Evolutionary conservation across 2,888 invertebrate genomes (phyloP).

Genomic region (Aspidiotus rigidus): DNA sequence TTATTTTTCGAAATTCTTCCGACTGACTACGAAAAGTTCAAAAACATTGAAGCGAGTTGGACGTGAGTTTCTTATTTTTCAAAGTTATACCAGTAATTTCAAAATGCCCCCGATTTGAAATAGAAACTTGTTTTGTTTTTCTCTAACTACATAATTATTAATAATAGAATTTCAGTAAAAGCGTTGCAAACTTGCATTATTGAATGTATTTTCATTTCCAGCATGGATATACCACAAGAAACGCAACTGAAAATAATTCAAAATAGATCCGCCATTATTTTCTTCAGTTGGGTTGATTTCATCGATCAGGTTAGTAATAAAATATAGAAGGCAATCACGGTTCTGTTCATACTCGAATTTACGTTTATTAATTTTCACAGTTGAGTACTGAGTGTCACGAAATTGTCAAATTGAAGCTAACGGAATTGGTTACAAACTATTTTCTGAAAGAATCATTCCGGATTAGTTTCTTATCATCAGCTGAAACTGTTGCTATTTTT

Average conservation of each 20-base stretch:
- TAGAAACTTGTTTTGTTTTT: neutral
- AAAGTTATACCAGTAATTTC: neutral
- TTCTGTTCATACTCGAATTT: neutral
- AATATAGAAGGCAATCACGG: neutral
- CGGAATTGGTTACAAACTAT: slow-evolving; percentile 1
- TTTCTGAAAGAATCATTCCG: slow-evolving; percentile 18
- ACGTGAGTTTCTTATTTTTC: slow-evolving; percentile 9
- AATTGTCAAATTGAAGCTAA: slow-evolving; percentile 6
- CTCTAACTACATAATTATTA: neutral
- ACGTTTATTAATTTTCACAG: neutral
- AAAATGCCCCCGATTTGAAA: neutral
- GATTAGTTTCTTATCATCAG: slow-evolving; percentile 2
- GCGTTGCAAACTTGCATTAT: too few species aligned
- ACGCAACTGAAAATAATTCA: neutral
- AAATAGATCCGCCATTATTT: slow-evolving; percentile 48
- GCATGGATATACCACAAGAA: slow-evolving; percentile 11
- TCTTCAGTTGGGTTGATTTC: slow-evolving; percentile 67
- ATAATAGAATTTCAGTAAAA: neutral
- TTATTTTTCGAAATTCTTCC: slow-evolving; percentile 54
- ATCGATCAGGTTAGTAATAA: slow-evolving; percentile 51
- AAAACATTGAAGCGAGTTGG: slow-evolving; percentile 22
- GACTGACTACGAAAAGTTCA: slow-evolving; percentile 11
- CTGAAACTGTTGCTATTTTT: slow-evolving; percentile 19
- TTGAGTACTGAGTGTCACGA: slow-evolving; percentile 15
- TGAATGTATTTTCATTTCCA: neutral